Evolutionary conservation across 2,113 vertebrate genomes (phyloP).

Genomic region (Ascaphus truei): DNA sequence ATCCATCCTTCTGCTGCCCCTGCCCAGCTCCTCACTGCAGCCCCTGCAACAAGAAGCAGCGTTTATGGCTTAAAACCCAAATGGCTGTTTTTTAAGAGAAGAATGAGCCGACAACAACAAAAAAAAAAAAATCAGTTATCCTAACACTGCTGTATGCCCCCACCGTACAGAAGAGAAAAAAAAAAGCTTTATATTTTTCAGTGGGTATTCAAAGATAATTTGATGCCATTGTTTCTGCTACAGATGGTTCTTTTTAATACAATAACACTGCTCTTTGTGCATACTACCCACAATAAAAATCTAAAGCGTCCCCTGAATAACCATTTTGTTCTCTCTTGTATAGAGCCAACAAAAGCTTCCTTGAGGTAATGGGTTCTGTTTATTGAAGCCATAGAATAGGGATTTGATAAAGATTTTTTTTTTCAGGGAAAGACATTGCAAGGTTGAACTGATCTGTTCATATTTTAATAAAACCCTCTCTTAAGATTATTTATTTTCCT

Average conservation of each 20-base stretch:
- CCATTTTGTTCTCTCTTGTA: conserved; percentile 99
- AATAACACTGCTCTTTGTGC: conserved; percentile 99
- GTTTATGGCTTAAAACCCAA: conserved; percentile 97
- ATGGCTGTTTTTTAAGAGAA: conserved; percentile 76
- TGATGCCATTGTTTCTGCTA: conserved; percentile 99
- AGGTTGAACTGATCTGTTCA: conserved; percentile 78
- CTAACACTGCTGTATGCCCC: conserved; percentile 88
- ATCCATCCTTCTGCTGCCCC: conserved; percentile 55
- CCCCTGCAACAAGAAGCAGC: conserved; percentile 94
- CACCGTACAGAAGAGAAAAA: conserved; percentile 90
- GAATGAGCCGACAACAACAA: conserved; percentile 99
- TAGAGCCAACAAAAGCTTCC: conserved; percentile 98
- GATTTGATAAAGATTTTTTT: conserved; percentile 97
- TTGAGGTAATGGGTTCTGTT: conserved; percentile 98
- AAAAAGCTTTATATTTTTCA: conserved; percentile 99
- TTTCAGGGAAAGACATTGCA: conserved; percentile 79
- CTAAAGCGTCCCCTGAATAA: conserved; percentile 99
- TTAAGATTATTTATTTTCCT: conserved; percentile 60
- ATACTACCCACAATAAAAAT: conserved; percentile 98
- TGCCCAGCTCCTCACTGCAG: conserved; percentile 74
- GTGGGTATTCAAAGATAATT: conserved; percentile 99
- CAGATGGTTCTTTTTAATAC: conserved; percentile 99
- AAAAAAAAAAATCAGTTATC: conserved; percentile 86
- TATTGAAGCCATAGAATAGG: conserved; percentile 97
- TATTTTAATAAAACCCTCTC: conserved; percentile 63